These are phyloP conservation scores for Phenganax subtilis DNA, from an alignment of 92 coral and sea anemone species.

Conservation along the genomic window DNA sequence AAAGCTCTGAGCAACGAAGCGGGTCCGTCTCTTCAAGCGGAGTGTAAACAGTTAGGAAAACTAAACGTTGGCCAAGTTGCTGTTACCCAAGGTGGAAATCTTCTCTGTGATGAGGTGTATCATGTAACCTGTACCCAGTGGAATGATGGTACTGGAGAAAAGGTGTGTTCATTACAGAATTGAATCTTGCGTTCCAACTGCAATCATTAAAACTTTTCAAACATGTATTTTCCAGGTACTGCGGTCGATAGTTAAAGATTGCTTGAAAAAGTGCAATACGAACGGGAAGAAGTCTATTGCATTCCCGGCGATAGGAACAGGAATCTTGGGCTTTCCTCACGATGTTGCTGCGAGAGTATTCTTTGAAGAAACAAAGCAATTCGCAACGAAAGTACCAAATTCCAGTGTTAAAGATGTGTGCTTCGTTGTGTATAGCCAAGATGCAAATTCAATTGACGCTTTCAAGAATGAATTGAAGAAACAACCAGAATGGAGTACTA, in stretches of 20 bases:
- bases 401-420: conserved; percentile 52
- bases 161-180: conserved; percentile 26
- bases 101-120: conserved; percentile 50
- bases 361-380: conserved; percentile 50
- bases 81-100: conserved; percentile 51
- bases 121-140: conserved; percentile 51
- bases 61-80: conserved; percentile 52
- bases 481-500: conserved; percentile 15
- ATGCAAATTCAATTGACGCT: conserved; percentile 30
- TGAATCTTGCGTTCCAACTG: neutral
- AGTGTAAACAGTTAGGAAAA: conserved; percentile 49
- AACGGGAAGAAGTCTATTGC: conserved; percentile 25
- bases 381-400: conserved; percentile 48
- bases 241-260: conserved; percentile 17
- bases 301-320: conserved; percentile 84
- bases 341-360: conserved; percentile 40
- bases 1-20: conserved; percentile 57
- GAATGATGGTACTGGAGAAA: conserved; percentile 45
- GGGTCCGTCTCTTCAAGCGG: conserved; percentile 56
- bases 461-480: conserved; percentile 27
- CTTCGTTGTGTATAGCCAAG: conserved; percentile 64
- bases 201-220: neutral
- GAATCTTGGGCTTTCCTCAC: conserved; percentile 61
- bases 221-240: conserved; percentile 9
- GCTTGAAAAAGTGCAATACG: conserved; percentile 1